Evolutionary conservation across 53 echinoderm and acorn worm species (phyloP), one percentile per base, ranked within the genome.

Genomic region (Arbacia lixula): DNA sequence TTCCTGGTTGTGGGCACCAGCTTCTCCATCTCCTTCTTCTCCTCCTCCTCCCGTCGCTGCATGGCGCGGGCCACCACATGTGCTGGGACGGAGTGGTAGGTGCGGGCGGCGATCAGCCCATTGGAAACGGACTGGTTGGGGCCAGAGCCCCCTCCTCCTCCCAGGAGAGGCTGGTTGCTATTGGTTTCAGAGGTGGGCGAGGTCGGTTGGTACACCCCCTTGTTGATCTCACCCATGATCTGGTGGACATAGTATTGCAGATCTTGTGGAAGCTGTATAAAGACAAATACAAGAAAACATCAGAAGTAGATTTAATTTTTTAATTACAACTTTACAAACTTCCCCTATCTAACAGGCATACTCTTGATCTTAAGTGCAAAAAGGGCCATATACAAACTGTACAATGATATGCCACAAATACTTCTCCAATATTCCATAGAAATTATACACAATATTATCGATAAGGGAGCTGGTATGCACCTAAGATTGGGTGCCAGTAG

Each of bases 241-340:
- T 99, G 92, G 71, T 99, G 99, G 36, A 99, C 99, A 51, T 90
- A 92, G 85, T 99, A 99, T 84, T 99, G 99, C 53, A 99, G 92
- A 56, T 99, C 99, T 69, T 99, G 94, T 68, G 99, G 99, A 88
- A 99, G 89, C 99, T 99, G 85, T 12, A 58, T 22, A 77, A 36
- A 77, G 31, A 53, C 28, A 43, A 37, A 20, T 37, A 37, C n/a
- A n/a, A n/a, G n/a, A n/a, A n/a, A n/a, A n/a, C n/a, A n/a, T n/a
- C n/a, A n/a, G n/a, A n/a, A n/a, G n/a, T n/a, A n/a, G n/a, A n/a
- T n/a, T n/a, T n/a, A n/a, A n/a, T n/a, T n/a, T n/a, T n/a, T n/a
- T n/a, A n/a, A n/a, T n/a, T n/a, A n/a, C n/a, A n/a, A n/a, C n/a
- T n/a, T n/a, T n/a, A n/a, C n/a, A n/a, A n/a, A n/a, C n/a, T n/a